phyloP scores from a whole-genome alignment of 2,888 invertebrate species.

The Ceramica pisi region DNA sequence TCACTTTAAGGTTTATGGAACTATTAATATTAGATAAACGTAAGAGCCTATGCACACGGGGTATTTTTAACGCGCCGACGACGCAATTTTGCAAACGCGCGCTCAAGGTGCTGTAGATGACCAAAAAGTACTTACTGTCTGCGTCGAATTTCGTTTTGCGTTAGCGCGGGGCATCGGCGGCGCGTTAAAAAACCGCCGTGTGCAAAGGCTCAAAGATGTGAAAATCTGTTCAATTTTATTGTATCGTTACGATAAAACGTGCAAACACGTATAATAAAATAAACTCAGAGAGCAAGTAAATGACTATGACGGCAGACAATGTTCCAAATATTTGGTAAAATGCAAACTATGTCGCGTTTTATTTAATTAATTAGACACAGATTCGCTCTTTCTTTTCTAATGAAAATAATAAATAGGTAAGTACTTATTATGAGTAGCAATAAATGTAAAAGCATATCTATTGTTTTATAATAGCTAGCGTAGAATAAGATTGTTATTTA shows the following conservation, averaged over 20 bases:
- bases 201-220: neutral
- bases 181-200: too few species aligned
- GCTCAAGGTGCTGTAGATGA: too few species aligned
- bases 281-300: constrained; percentile 47
- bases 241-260: constrained; percentile 15
- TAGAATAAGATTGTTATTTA: constrained; percentile 84
- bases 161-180: too few species aligned
- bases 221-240: constrained; percentile 38
- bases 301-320: constrained; percentile 34
- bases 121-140: too few species aligned
- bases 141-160: too few species aligned
- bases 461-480: constrained; percentile 70
- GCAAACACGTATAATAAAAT: constrained; percentile 28
- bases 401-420: constrained; percentile 29
- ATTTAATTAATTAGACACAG: constrained; percentile 14
- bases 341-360: constrained; percentile 37
- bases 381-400: constrained; percentile 35
- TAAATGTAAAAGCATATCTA: constrained; percentile 64
- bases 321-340: constrained; percentile 30
- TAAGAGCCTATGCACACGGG: constrained; percentile 26
- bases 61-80: too few species aligned
- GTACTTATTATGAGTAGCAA: constrained; percentile 25
- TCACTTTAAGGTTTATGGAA: constrained; percentile 78
- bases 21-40: constrained; percentile 63
- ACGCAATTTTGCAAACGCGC: too few species aligned